Conservation (phyloP, 2,888 invertebrate genomes). For the Drosophila incognita region DNA sequence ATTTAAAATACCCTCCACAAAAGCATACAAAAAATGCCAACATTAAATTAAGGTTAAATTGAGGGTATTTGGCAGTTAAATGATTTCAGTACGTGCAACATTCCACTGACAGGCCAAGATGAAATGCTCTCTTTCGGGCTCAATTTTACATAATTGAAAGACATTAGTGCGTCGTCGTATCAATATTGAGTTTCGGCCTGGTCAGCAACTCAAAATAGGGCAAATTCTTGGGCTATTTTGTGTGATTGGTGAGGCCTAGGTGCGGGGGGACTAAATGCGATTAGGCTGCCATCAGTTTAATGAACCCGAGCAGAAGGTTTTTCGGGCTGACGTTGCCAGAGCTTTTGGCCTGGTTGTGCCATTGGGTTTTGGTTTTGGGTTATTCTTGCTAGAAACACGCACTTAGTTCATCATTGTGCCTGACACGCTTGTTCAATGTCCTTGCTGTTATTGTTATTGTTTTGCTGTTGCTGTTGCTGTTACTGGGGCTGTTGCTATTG, state of each 20-base stretch:
- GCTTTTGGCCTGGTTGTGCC: neutral
- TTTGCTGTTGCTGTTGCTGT: slow-evolving; percentile 20
- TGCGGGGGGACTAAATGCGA: slow-evolving; percentile 35
- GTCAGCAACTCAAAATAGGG: slow-evolving; percentile 40
- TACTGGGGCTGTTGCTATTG: slow-evolving; percentile 10
- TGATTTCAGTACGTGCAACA: no score
- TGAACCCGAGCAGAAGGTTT: slow-evolving; percentile 63
- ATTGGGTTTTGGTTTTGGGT: neutral
- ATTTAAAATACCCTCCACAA: neutral
- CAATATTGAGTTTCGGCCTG: slow-evolving; percentile 54
- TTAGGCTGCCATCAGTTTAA: slow-evolving; percentile 64
- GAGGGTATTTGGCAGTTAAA: neutral
- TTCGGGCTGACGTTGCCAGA: slow-evolving; percentile 31
- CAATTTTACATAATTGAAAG: slow-evolving; percentile 58
- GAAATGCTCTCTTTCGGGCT: slow-evolving; percentile 21
- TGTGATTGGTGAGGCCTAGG: neutral
- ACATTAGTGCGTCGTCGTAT: slow-evolving; percentile 53
- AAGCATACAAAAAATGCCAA: neutral
- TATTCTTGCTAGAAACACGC: slow-evolving; percentile 27
- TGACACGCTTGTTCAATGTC: slow-evolving; percentile 58
- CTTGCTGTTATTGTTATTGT: slow-evolving; percentile 53
- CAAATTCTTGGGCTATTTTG: slow-evolving; percentile 4
- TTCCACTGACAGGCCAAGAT: slow-evolving; percentile 8
- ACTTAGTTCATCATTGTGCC: slow-evolving; percentile 63
- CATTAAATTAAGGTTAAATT: neutral